phyloP scores from a whole-genome alignment of 2,888 invertebrate species.

The Callimorpha dominula region DNA sequence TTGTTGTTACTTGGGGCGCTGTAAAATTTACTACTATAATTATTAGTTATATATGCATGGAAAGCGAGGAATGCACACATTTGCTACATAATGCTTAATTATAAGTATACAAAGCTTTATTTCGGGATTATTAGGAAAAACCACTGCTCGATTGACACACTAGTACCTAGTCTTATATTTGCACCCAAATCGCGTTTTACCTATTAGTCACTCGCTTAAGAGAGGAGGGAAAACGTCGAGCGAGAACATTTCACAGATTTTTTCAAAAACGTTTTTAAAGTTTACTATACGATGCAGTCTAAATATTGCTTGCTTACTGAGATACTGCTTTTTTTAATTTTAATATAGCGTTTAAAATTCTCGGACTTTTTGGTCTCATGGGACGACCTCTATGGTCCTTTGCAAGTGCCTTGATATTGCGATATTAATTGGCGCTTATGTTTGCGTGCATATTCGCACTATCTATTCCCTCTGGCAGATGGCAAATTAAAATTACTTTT shows the following conservation, averaged over 20 bases:
- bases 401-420: no score
- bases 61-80: no score
- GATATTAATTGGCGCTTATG: no score
- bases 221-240: neutral
- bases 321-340: neutral
- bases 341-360: neutral
- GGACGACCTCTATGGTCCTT: no score
- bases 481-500: no score
- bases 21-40: no score
- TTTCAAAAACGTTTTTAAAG: neutral
- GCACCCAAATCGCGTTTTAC: slow-evolving; percentile 4
- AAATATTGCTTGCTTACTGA: neutral
- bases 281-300: neutral
- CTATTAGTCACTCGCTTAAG: slow-evolving; percentile 7
- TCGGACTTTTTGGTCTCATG: no score
- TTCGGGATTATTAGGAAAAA: neutral
- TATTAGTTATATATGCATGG: no score
- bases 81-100: neutral
- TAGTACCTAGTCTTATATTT: neutral
- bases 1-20: no score
- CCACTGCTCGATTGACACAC: neutral
- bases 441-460: no score
- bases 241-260: neutral
- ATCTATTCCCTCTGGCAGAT: no score
- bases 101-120: neutral